Percentiles rank a stretch among this genome's conserved stretches.
Evolutionary conservation across 2,888 invertebrate genomes (phyloP).

Genomic region (Ennomos erosarius): DNA sequence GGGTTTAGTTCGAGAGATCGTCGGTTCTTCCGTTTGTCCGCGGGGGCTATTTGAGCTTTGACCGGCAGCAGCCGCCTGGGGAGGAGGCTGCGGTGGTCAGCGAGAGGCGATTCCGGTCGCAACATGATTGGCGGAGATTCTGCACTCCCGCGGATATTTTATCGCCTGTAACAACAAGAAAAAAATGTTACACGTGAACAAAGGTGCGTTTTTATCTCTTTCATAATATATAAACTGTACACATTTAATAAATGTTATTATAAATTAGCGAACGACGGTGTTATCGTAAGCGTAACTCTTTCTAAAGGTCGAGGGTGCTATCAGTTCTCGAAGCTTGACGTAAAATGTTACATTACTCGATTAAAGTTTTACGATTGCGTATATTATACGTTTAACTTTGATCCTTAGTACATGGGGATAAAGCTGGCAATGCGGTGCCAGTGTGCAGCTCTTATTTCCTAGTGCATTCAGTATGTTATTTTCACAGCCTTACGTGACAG

Average conservation of each 20-base stretch:
- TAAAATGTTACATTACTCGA: background rate
- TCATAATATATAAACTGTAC: background rate
- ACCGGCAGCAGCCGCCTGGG: constrained; percentile 77
- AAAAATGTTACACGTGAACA: constrained; percentile 1
- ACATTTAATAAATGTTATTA: background rate
- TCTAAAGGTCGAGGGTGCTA: constrained; percentile 8
- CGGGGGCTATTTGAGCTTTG: constrained; percentile 78
- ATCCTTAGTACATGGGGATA: background rate
- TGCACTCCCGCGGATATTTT: constrained; percentile 64
- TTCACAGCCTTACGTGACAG: constrained; percentile 10
- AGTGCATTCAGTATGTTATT: constrained; percentile 2
- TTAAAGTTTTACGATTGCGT: constrained; percentile 3
- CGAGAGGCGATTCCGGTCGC: constrained; percentile 83
- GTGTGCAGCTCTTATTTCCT: background rate
- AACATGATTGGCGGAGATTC: constrained; percentile 75
- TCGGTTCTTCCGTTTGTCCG: constrained; percentile 77
- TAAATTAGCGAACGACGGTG: constrained; percentile 1
- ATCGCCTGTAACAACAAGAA: constrained; percentile 71
- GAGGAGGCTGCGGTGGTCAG: constrained; percentile 82
- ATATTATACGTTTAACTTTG: background rate
- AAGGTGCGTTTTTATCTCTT: background rate
- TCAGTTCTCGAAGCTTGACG: constrained; percentile 3
- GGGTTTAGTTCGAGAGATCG: constrained; percentile 81
- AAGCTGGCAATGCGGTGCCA: background rate
- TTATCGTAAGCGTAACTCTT: constrained; percentile 4